These are phyloP conservation scores for Atethmia centrago DNA, from an alignment of 2,888 invertebrate species.

Conservation along the genomic window DNA sequence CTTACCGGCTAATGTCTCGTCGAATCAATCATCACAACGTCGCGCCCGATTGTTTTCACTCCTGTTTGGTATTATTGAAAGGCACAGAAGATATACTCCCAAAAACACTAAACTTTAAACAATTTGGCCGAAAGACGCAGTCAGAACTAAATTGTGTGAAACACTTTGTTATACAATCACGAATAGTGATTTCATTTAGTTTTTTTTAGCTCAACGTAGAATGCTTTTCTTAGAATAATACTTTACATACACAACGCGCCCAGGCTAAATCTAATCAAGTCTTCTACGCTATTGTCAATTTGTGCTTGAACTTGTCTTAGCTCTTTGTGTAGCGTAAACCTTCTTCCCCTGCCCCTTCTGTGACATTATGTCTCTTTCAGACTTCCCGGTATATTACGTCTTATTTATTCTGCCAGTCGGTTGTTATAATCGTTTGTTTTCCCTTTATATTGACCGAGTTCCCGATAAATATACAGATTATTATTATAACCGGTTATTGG, in stretches of 20 bases:
- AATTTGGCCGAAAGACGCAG: not conserved
- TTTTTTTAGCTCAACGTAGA: constrained; percentile 1
- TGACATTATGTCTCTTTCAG: constrained; percentile 24
- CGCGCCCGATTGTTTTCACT: constrained; percentile 43
- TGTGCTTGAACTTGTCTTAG: not conserved
- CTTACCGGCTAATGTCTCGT: constrained; percentile 61
- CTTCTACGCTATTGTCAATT: not conserved
- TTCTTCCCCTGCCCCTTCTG: not conserved
- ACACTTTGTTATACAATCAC: not conserved
- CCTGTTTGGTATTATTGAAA: not conserved
- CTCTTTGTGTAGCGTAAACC: not conserved
- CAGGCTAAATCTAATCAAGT: not conserved
- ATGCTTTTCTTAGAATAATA: not conserved
- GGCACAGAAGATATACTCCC: not conserved
- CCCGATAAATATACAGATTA: constrained; percentile 15
- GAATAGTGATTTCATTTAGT: not conserved
- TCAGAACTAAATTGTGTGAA: not conserved
- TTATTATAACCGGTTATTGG: constrained; percentile 39
- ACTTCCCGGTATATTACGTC: not conserved
- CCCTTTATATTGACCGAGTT: constrained; percentile 14
- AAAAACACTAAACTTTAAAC: not conserved
- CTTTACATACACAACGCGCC: not conserved
- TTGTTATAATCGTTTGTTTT: constrained; percentile 34
- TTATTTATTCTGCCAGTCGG: constrained; percentile 18
- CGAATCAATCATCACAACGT: constrained; percentile 62